Conservation (phyloP, 2,888 invertebrate species). For the Xylota segnis region DNA sequence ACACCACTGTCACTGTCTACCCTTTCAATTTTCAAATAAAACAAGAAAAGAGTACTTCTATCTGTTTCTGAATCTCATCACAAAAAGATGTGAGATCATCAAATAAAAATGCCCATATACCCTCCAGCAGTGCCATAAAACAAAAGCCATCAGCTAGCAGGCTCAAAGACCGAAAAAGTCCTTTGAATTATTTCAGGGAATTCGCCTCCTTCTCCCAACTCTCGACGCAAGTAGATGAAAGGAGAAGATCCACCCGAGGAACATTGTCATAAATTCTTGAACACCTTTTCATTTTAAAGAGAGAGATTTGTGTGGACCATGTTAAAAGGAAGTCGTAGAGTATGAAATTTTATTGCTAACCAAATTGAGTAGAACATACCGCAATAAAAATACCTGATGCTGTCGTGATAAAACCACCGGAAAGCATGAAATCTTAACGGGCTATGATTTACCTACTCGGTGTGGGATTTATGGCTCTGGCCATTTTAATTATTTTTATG, state of each 20-base stretch:
- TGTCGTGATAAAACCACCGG: conserved; percentile 41
- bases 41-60: not conserved
- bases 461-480: conserved; percentile 44
- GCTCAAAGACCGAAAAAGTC: not conserved
- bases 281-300: conserved; percentile 5
- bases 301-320: conserved; percentile 3
- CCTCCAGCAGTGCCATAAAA: not conserved
- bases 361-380: conserved; percentile 42
- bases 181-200: not conserved
- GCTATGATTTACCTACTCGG: conserved; percentile 30
- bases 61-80: conserved; percentile 1
- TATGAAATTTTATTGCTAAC: conserved; percentile 45
- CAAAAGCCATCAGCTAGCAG: not conserved
- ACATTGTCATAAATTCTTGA: conserved; percentile 3
- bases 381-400: conserved; percentile 12
- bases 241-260: not conserved
- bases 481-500: conserved; percentile 57
- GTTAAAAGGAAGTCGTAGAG: conserved; percentile 8
- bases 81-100: not conserved
- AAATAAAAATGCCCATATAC: conserved; percentile 2
- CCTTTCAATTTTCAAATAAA: not conserved
- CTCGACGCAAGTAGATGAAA: not conserved
- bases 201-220: not conserved
- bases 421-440: conserved; percentile 44
- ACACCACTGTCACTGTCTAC: not conserved